Evolutionary conservation across 2,797 vertebrate species (phyloP).

Genomic region (Merluccius polli): DNA sequence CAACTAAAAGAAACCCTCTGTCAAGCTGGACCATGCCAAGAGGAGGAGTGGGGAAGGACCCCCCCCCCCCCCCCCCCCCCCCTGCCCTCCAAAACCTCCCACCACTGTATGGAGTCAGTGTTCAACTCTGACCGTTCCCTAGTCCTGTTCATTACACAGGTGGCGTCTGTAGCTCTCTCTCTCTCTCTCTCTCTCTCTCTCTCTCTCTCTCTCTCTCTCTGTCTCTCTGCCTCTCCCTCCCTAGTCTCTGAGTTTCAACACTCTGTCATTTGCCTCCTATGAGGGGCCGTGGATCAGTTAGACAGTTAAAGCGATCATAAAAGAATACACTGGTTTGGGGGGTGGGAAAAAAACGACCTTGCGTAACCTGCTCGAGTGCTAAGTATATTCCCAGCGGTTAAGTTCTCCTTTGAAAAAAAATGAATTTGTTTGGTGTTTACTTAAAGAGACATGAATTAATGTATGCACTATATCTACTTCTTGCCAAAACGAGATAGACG

Average conservation of each 20-base stretch:
- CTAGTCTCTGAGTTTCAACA: conserved; percentile 49
- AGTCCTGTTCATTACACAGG: conserved; percentile 32
- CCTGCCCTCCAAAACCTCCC: conserved; percentile 17
- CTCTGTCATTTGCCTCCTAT: conserved; percentile 51
- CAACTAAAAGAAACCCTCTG: background rate
- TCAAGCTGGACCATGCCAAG: conserved; percentile 6
- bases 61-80: conserved; percentile 23
- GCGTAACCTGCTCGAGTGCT: conserved; percentile 55
- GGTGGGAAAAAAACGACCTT: conserved; percentile 31
- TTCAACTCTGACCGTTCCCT: conserved; percentile 22
- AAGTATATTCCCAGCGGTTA: background rate
- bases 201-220: background rate
- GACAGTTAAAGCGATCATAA: conserved; percentile 58
- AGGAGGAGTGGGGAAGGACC: too few species aligned
- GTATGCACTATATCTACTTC: conserved; percentile 80
- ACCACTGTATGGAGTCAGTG: conserved; percentile 44
- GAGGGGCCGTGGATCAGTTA: conserved; percentile 58
- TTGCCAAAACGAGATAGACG: conserved; percentile 85
- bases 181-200: background rate
- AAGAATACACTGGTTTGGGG: conserved; percentile 40
- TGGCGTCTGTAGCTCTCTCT: background rate
- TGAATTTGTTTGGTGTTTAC: conserved; percentile 59
- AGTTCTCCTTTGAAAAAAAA: background rate
- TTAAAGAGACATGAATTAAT: conserved; percentile 62
- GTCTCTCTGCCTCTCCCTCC: conserved; percentile 36